Evolutionary conservation across 2,113 vertebrate genomes (phyloP).

Genomic region (Sialia sialis): DNA sequence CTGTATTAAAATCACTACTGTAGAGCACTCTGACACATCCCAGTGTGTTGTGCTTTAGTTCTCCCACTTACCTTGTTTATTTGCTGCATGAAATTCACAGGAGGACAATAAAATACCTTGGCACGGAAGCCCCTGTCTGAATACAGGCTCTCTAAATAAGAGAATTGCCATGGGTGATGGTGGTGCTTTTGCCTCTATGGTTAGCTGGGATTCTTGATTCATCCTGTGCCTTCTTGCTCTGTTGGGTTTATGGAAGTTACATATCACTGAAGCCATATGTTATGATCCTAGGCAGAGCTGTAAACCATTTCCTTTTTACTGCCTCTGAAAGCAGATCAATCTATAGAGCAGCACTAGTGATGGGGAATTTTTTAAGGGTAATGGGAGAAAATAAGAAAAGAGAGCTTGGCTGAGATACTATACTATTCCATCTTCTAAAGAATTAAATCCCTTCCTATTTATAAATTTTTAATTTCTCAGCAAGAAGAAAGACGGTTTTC

Average conservation of each 20-base stretch:
- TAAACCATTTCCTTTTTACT: slow-evolving; percentile 41
- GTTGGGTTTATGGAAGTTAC: slow-evolving; percentile 26
- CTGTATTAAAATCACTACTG: neutral
- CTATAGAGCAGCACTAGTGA: neutral
- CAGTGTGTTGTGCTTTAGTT: neutral
- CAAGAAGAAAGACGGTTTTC: neutral
- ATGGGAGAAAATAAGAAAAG: neutral
- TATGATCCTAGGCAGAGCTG: slow-evolving; percentile 39
- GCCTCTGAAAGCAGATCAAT: slow-evolving; percentile 20
- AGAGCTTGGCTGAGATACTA: neutral
- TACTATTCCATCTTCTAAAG: neutral
- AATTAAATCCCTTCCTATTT: neutral
- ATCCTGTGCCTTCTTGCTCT: slow-evolving; percentile 15
- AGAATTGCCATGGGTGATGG: neutral
- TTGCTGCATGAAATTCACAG: neutral
- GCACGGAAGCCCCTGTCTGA: neutral
- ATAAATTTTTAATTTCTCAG: slow-evolving; percentile 28
- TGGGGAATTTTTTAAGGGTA: slow-evolving; percentile 15
- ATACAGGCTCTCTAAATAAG: neutral
- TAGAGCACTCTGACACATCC: neutral
- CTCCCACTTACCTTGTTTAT: neutral
- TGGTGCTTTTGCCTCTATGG: neutral
- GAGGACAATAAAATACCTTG: neutral
- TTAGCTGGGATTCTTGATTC: neutral
- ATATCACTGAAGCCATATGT: slow-evolving; percentile 7